Conservation (phyloP, 1,140 invertebrate genomes). For the Drosophila pseudoananassae region DNA sequence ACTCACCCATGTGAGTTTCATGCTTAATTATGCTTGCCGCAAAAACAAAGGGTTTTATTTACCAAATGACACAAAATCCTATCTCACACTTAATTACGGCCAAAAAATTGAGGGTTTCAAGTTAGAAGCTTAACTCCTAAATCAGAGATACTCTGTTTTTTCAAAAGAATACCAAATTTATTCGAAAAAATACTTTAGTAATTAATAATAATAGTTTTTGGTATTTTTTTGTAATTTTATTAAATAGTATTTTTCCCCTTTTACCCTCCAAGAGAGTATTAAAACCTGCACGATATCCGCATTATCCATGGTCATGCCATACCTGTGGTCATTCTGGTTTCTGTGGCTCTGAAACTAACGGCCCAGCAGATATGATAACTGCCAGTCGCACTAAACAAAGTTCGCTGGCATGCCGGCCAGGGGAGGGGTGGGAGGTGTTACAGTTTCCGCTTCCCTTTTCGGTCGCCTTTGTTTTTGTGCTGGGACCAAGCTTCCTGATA, state of each 20-base stretch:
- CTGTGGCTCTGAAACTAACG: too few relatives aligned
- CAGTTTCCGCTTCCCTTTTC: constrained; percentile 38
- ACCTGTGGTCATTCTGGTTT: constrained; percentile 41
- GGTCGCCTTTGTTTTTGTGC: constrained; percentile 39
- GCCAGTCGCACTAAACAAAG: constrained; percentile 48
- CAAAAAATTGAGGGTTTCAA: constrained; percentile 7
- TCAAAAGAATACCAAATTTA: neutral
- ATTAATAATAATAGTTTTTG: too few relatives aligned
- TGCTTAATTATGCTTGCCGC: constrained; percentile 71
- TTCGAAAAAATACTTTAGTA: neutral
- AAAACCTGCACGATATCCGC: constrained; percentile 23
- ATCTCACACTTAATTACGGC: constrained; percentile 59
- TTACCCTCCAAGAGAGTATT: constrained; percentile 3
- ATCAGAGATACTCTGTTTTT: constrained; percentile 5
- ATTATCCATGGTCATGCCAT: constrained; percentile 38
- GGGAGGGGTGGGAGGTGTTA: constrained; percentile 14
- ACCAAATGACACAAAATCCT: constrained; percentile 39
- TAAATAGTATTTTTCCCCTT: neutral
- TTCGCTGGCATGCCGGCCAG: neutral
- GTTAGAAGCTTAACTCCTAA: neutral
- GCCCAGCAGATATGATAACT: constrained; percentile 49
- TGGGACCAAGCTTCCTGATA: constrained; percentile 37
- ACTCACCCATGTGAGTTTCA: constrained; percentile 30
- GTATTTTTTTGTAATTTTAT: neutral
- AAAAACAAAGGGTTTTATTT: constrained; percentile 58